phyloP scores from a whole-genome alignment of 2,797 vertebrate species.

The Ctenopoma kingsleyae region DNA sequence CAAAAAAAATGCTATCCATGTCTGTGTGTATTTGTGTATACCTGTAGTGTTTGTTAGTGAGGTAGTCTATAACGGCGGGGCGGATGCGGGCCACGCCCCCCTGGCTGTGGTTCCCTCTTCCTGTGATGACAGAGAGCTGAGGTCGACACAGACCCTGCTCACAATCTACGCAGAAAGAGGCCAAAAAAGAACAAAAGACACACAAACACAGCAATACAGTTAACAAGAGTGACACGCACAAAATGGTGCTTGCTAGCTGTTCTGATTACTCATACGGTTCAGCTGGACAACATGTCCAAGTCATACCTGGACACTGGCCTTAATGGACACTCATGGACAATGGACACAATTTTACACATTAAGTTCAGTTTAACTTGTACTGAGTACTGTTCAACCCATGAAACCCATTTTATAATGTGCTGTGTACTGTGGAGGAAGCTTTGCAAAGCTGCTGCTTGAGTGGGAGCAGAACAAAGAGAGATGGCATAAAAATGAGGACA shows the following conservation, averaged over 20 bases:
- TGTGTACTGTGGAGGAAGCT: neutral
- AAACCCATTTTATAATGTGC: neutral
- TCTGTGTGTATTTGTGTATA: conserved; percentile 60
- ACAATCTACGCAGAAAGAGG: conserved; percentile 84
- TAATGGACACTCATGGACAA: neutral
- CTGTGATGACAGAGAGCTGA: conserved; percentile 95
- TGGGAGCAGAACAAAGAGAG: too few relatives aligned
- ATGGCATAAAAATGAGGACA: too few relatives aligned
- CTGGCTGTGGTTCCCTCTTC: conserved; percentile 97
- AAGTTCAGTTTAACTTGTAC: neutral
- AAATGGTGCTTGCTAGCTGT: neutral
- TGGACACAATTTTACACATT: neutral
- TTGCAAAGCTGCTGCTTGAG: neutral
- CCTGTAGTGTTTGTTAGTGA: conserved; percentile 93
- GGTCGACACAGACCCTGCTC: conserved; percentile 89
- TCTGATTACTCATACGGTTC: neutral
- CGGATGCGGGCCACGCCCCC: conserved; percentile 97
- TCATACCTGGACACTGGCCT: neutral
- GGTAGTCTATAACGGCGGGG: conserved; percentile 95
- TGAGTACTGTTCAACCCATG: neutral
- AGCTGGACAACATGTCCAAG: neutral
- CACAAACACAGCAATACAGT: conserved; percentile 13
- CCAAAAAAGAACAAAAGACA: conserved; percentile 39
- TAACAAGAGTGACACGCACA: conserved; percentile 3
- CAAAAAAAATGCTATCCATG: conserved; percentile 12